Conservation (phyloP, 2,113 vertebrate genomes). For the Apus apus region DNA sequence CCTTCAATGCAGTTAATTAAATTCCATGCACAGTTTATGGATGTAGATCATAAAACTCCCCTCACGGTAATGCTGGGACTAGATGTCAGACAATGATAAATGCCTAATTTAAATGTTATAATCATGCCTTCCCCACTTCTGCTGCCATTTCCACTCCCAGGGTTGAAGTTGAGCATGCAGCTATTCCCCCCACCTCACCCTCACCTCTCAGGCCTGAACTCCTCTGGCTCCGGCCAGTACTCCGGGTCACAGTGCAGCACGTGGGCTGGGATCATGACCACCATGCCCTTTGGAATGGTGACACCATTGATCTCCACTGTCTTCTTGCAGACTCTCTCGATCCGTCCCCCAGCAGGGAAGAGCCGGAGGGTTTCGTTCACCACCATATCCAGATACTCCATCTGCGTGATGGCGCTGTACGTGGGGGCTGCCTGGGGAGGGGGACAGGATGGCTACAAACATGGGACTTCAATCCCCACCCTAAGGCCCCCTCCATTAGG, state of each 20-base stretch:
- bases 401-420: constrained; percentile 75
- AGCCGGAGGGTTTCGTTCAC: constrained; percentile 82
- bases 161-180: not conserved
- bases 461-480: not conserved
- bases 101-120: constrained; percentile 39
- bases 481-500: not conserved
- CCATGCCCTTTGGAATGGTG: constrained; percentile 76
- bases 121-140: not conserved
- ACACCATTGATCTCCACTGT: constrained; percentile 78
- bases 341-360: constrained; percentile 50
- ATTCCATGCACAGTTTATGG: constrained; percentile 63
- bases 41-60: constrained; percentile 67
- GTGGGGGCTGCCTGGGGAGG: constrained; percentile 65
- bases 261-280: constrained; percentile 70
- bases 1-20: constrained; percentile 73
- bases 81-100: constrained; percentile 60
- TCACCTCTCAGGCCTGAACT: constrained; percentile 83
- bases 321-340: constrained; percentile 85
- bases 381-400: constrained; percentile 87
- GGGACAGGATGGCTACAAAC: not conserved
- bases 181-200: not conserved
- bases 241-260: constrained; percentile 64
- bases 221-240: constrained; percentile 77
- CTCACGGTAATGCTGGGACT: constrained; percentile 27
- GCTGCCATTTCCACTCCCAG: not conserved